phyloP scores from a whole-genome alignment of 2,888 invertebrate species.

The Tholera decimalis region DNA sequence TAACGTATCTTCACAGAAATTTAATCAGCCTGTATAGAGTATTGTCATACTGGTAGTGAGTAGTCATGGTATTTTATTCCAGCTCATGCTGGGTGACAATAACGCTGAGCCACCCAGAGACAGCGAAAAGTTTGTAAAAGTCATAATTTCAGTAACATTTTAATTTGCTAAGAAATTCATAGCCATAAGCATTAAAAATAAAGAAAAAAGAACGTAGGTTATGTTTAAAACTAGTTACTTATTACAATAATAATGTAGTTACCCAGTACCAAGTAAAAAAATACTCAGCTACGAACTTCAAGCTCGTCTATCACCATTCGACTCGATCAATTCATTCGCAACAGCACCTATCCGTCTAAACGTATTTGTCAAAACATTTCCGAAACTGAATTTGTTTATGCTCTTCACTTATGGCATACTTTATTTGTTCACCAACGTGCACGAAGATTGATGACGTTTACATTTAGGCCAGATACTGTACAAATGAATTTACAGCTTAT shows the following conservation, averaged over 20 bases:
- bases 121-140: too few relatives aligned
- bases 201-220: too few relatives aligned
- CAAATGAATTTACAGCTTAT: constrained; percentile 40
- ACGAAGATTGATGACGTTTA: constrained; percentile 78
- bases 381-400: constrained; percentile 75
- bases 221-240: background rate
- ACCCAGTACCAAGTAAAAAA: constrained; percentile 5
- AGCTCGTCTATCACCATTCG: constrained; percentile 23
- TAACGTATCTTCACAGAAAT: background rate
- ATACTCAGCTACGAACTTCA: constrained; percentile 6
- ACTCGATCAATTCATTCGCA: constrained; percentile 32
- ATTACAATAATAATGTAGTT: background rate
- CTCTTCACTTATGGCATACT: constrained; percentile 76
- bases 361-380: constrained; percentile 64
- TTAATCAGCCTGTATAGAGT: background rate
- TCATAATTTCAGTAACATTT: background rate
- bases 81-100: background rate
- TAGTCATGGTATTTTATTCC: background rate
- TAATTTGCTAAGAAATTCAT: too few relatives aligned
- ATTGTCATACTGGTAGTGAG: background rate
- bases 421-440: constrained; percentile 76
- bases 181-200: too few relatives aligned
- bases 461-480: constrained; percentile 36
- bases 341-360: constrained; percentile 45
- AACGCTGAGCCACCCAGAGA: too few relatives aligned